A percentile compares a stretch with the other conserved stretches of the same genome.
Evolutionary conservation across 2,113 vertebrate genomes (phyloP).

Genomic region (Trematocara unimaculatum): DNA sequence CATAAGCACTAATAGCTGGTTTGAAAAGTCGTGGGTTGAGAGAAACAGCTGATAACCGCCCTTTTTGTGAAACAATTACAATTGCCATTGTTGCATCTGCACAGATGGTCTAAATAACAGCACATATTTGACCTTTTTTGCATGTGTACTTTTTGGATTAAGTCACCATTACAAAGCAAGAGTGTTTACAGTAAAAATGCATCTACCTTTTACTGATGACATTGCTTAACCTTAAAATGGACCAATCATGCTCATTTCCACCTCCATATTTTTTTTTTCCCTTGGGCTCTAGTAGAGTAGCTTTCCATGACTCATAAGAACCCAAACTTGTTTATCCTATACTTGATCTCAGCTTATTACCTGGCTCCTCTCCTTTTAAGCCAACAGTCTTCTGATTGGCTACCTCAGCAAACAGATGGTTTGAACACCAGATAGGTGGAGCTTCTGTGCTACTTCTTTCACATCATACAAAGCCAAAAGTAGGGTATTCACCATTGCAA

Average conservation of each 20-base stretch:
- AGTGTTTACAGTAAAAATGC: not conserved
- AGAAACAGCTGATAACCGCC: constrained; percentile 26
- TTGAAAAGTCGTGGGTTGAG: constrained; percentile 26
- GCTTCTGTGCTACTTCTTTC: not conserved
- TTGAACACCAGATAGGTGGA: not conserved
- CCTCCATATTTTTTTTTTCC: not conserved
- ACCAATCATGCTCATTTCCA: not conserved
- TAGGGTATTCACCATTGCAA: not conserved
- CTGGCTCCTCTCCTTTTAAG: not conserved
- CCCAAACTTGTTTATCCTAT: not conserved
- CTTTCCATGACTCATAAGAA: not conserved
- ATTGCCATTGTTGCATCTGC: constrained; percentile 8
- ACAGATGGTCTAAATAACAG: not conserved
- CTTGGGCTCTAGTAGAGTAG: not conserved
- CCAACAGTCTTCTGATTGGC: not conserved
- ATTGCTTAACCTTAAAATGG: not conserved
- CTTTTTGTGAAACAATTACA: constrained; percentile 6
- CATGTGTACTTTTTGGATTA: not conserved
- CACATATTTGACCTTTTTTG: not conserved
- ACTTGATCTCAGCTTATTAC: not conserved
- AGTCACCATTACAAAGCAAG: not conserved
- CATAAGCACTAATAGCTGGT: constrained; percentile 39
- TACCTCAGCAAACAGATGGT: not conserved
- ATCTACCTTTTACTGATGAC: not conserved
- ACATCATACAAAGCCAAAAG: not conserved